Base-by-base conservation (phyloP, 2,888 invertebrate genomes). In the Crocallis elinguaria region DNA sequence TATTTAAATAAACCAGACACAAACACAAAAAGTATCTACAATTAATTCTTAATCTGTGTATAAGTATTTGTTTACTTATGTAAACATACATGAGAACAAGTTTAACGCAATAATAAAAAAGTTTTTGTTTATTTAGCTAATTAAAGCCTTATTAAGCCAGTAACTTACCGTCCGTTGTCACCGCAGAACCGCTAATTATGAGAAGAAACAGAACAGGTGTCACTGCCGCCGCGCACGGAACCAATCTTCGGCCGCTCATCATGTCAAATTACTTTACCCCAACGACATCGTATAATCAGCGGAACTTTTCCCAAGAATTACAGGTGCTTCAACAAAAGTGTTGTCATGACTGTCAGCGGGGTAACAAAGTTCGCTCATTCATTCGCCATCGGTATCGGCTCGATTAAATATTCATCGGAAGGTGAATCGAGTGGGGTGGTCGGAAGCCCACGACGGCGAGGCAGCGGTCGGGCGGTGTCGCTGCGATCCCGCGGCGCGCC, bases 331-430 rank as follows among this genome's bases (percentile, higher is more conserved):
- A 81, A 79, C 75, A 75, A 74, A 71, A 76, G 64, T 75, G 71
- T 76, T 77, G 70, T 80, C 81, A 80, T 83, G 73, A 75, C 77
- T 77, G 77, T 75, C 74, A 75, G 68, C 70, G 69, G 71, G 71
- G 74, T 76, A 72, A 74, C 71, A 71, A 74, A 72, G 78, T 82
- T 75, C 72, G 77, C 72, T 84, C 84, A 86, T 86, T 85, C 83
- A 84, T 85, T 79, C 77, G 79, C 71, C 73, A 77, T 77, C 71
- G 80, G 75, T 81, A 79, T 83, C 77, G 77, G 74, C 67, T 76
- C 75, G 75, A 83, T 88, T 85, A 88, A 88, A 88, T 88, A 89
- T 89, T 88, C 87, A 82, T 82, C 67, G 72, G 71, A 73, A 74
- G 75, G 79, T 80, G 82, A 78, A 75, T 77, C 75, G 78, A 77